Evolutionary conservation across 2,888 invertebrate species (phyloP), one percentile per base, ranked within the genome.

Genomic region (Drosophila atroscutellata): DNA sequence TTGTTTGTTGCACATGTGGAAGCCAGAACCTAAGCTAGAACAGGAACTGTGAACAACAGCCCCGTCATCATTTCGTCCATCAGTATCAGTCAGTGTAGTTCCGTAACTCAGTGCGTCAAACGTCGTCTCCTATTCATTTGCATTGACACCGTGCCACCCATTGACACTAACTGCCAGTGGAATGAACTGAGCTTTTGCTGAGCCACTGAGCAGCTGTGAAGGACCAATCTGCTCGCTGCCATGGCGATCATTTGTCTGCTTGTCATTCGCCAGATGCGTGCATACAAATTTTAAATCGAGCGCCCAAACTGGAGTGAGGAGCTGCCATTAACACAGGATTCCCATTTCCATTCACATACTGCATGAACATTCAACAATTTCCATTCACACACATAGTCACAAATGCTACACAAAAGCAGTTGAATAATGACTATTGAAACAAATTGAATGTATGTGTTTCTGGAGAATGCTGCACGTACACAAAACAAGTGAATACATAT

Each of bases 291-390:
- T 7, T 45, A 15, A 45, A 8, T 24, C 15, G 8, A 8, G 18
- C 5, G 26, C 26, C 5, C 26, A 49, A 49, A 18, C 26, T 18
- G 15, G 26, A 26, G 47, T 49, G 24, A 20, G 26, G 47, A 8
- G 37, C 59, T 75, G 75, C 70, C 64, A 75, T 74, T 74, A 70
- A 54, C 75, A 74, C 75, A 64, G 60, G 64, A 60, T 70, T 52
- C 47, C 60, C 74, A 63, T 75, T 75, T 49, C 36, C 51, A 49
- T 49, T 8, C 9, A 20, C 11, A 11, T 42, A 20, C 45, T 20
- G 8, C 26, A 26, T 26, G 26, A 18, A 52, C 36, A 57, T 37
- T 68, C 52, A n/a, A 20, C 45, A 45, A 20, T 20, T 20, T 45
- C 13, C 20, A 20, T 45, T 45, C 45, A 45, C 45, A 20, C 42